Evolutionary conservation across 2,113 vertebrate genomes (phyloP).

Genomic region (Pelvicachromis taeniatus): DNA sequence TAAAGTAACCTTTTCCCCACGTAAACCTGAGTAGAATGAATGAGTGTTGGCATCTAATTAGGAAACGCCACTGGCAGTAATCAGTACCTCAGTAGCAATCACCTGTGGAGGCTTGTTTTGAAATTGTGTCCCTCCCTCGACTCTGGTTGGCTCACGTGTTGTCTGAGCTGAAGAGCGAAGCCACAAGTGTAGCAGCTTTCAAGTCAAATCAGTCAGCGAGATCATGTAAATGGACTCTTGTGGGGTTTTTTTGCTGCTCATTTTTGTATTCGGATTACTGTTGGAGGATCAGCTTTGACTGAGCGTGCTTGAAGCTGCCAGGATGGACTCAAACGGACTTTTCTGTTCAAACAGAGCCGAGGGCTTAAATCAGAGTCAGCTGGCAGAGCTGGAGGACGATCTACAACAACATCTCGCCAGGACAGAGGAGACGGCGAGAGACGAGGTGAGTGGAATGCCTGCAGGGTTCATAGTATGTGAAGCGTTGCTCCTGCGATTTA

Average conservation of each 20-base stretch:
- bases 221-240: background rate
- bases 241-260: background rate
- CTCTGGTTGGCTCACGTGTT: constrained; percentile 14
- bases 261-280: background rate
- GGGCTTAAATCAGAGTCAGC: constrained; percentile 64
- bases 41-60: background rate
- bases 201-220: background rate
- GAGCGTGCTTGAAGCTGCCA: background rate
- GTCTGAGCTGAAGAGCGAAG: background rate
- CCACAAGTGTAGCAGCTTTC: background rate
- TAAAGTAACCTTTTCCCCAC: background rate
- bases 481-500: background rate
- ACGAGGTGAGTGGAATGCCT: constrained; percentile 59
- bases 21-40: background rate
- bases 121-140: background rate
- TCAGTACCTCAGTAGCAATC: background rate
- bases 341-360: constrained; percentile 61
- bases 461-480: background rate
- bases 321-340: background rate
- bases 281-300: background rate
- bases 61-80: background rate
- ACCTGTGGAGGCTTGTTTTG: background rate
- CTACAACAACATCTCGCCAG: constrained; percentile 65
- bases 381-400: constrained; percentile 75
- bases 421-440: constrained; percentile 61